Conservation (phyloP, 2,888 invertebrate species). For the Lepidochitona cinerea region DNA sequence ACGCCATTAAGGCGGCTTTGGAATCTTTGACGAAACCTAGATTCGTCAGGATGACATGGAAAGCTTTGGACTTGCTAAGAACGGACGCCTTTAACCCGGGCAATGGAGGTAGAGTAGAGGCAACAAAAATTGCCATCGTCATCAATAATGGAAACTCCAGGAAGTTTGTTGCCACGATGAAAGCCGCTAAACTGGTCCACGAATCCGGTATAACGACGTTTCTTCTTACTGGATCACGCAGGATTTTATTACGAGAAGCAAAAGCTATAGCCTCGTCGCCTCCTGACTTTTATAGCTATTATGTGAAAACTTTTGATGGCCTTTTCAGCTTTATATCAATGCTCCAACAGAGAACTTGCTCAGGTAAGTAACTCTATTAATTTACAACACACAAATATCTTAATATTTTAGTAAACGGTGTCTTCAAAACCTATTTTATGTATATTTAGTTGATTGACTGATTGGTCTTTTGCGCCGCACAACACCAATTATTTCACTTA, state of each 20-base stretch:
- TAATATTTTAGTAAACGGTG: too few species aligned
- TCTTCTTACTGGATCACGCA: background rate
- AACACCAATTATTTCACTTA: too few species aligned
- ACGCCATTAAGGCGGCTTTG: background rate
- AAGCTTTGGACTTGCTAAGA: background rate
- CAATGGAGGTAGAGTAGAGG: background rate
- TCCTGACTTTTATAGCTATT: background rate
- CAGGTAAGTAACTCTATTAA: too few species aligned
- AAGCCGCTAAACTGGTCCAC: background rate
- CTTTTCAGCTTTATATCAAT: background rate
- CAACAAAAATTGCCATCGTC: background rate
- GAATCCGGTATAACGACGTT: background rate
- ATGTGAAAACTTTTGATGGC: background rate
- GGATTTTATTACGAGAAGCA: background rate
- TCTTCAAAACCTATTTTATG: too few species aligned
- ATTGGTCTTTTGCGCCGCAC: too few species aligned
- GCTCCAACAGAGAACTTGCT: background rate
- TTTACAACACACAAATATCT: too few species aligned
- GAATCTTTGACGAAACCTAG: background rate
- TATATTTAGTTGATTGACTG: too few species aligned
- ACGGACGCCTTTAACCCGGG: background rate
- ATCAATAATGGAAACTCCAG: background rate
- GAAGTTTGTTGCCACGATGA: background rate
- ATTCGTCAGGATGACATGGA: background rate
- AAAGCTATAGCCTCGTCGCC: background rate